A percentile compares a stretch with the other conserved stretches of the same genome.
Evolutionary conservation across 2,113 vertebrate species (phyloP).

Genomic region (Perccottus glenii): DNA sequence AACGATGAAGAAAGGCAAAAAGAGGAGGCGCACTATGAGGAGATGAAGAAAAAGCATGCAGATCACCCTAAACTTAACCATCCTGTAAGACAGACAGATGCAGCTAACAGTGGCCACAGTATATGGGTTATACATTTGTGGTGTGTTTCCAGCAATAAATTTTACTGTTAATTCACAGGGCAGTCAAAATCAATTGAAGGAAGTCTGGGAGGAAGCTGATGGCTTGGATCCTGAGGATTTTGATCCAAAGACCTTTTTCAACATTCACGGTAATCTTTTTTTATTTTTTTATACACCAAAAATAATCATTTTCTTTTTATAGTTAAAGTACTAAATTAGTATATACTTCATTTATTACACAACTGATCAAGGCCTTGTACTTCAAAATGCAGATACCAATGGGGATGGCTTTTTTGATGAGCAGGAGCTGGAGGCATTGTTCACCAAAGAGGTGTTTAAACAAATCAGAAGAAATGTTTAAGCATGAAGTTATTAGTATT

Average conservation of each 20-base stretch:
- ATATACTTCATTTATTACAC: not conserved
- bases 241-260: constrained; percentile 98
- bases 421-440: constrained; percentile 95
- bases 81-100: constrained; percentile 81
- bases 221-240: constrained; percentile 97
- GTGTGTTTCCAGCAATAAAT: not conserved
- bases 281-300: not conserved
- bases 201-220: constrained; percentile 97
- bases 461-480: not conserved
- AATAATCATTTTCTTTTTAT: not conserved
- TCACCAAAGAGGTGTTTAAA: constrained; percentile 92
- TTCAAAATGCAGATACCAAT: constrained; percentile 85
- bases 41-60: constrained; percentile 95
- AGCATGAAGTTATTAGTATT: not conserved
- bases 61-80: constrained; percentile 97
- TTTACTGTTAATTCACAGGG: constrained; percentile 78
- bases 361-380: not conserved
- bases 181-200: constrained; percentile 96
- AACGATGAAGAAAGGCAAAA: constrained; percentile 87
- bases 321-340: too few relatives aligned
- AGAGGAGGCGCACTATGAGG: constrained; percentile 91
- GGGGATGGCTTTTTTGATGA: constrained; percentile 95
- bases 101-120: not conserved
- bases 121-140: not conserved
- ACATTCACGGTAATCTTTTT: constrained; percentile 88